These are phyloP conservation scores for Crenuchus spilurus DNA, from an alignment of 2,797 vertebrate genomes.

Conservation along the genomic window DNA sequence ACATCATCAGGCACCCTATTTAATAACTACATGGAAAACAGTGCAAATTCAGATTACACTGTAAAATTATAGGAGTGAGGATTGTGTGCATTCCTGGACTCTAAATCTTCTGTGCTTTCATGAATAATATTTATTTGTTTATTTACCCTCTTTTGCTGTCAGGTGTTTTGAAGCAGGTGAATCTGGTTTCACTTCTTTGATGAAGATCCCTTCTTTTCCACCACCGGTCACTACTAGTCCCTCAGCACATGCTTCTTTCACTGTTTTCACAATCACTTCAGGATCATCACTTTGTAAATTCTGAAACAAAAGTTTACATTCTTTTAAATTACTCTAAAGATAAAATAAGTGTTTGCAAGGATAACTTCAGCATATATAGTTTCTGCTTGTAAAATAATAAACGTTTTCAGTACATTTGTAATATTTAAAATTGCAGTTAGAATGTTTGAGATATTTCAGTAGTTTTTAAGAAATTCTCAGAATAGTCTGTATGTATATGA, in stretches of 20 bases:
- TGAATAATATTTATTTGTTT: neutral
- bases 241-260: slow-evolving; percentile 84
- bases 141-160: slow-evolving; percentile 89
- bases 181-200: slow-evolving; percentile 88
- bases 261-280: slow-evolving; percentile 85
- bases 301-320: slow-evolving; percentile 64
- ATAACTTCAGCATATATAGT: too few species aligned
- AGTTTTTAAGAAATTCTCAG: too few species aligned
- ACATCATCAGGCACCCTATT: neutral
- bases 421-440: too few species aligned
- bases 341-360: too few species aligned
- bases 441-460: too few species aligned
- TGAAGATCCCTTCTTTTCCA: slow-evolving; percentile 87
- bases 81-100: neutral
- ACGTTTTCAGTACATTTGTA: too few species aligned
- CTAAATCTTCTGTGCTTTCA: too few species aligned
- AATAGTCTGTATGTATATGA: too few species aligned
- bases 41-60: too few species aligned
- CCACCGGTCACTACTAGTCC: slow-evolving; percentile 89
- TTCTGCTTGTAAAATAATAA: neutral
- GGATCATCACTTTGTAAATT: slow-evolving; percentile 74
- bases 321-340: too few species aligned
- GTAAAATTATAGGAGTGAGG: neutral
- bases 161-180: slow-evolving; percentile 89
- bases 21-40: neutral